Evolutionary conservation across 2,113 vertebrate genomes (phyloP).

Genomic region (Ailuropoda melanoleuca): DNA sequence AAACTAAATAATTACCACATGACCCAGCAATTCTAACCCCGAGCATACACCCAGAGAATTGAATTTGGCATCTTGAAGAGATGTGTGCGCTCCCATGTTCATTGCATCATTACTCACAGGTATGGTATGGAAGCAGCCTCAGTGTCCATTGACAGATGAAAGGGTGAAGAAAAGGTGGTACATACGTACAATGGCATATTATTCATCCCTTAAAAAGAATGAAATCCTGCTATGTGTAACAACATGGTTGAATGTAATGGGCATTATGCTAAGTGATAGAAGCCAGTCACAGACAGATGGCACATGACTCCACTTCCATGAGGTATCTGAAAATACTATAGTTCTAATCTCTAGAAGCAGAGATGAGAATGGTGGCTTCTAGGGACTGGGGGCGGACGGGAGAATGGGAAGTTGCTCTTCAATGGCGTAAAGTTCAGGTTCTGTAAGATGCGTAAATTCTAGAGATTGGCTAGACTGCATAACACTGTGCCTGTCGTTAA

Average conservation of each 20-base stretch:
- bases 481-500: rapidly evolving
- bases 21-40: neutral
- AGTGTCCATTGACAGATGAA: neutral
- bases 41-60: neutral
- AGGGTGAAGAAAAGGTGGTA: neutral
- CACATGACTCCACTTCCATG: neutral
- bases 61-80: neutral
- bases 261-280: neutral
- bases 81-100: rapidly evolving
- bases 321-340: neutral
- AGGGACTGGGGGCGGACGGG: no score
- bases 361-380: neutral
- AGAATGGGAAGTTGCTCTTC: neutral
- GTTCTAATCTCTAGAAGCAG: neutral
- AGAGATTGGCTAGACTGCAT: neutral
- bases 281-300: neutral
- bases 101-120: neutral
- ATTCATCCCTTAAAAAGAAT: neutral
- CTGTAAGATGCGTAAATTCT: neutral
- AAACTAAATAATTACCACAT: neutral
- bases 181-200: neutral
- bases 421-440: neutral
- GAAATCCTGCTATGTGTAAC: neutral
- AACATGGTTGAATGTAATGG: neutral
- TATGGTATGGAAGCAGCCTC: neutral